These are phyloP conservation scores for Gobionotothen gibberifrons DNA, from an alignment of 2,797 vertebrate species.

Conservation along the genomic window DNA sequence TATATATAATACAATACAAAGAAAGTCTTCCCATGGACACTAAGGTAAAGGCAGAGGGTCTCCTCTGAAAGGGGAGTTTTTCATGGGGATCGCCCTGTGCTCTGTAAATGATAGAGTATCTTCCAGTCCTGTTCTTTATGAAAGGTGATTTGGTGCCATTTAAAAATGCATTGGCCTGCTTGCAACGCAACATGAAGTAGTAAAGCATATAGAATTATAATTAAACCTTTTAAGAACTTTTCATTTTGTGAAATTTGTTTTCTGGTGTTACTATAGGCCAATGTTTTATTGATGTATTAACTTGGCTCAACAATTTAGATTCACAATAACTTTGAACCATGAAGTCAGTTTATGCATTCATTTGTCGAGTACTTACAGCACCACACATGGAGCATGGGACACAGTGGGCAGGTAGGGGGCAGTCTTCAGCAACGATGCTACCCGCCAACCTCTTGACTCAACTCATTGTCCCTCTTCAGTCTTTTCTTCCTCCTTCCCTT, in stretches of 20 bases:
- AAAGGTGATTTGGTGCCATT: no score
- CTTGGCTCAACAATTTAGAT: constrained; percentile 14
- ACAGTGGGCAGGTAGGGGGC: constrained; percentile 81
- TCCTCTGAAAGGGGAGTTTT: no score
- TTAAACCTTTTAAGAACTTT: neutral
- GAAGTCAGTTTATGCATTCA: constrained; percentile 66
- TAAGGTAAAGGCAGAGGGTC: neutral
- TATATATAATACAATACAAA: no score
- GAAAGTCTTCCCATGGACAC: neutral
- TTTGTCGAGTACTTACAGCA: constrained; percentile 82
- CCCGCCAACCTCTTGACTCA: constrained; percentile 75
- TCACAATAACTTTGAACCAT: constrained; percentile 48
- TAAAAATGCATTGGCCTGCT: neutral
- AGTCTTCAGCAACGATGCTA: constrained; percentile 78
- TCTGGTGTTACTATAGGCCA: constrained; percentile 4
- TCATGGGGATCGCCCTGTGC: no score
- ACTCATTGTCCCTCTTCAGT: constrained; percentile 74
- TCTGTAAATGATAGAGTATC: no score
- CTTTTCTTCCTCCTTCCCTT: constrained; percentile 61
- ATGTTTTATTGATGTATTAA: neutral
- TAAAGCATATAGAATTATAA: neutral
- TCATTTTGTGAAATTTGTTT: neutral
- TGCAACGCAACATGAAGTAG: neutral
- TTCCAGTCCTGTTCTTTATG: no score
- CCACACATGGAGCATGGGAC: constrained; percentile 78